These are phyloP conservation scores for Nestor notabilis DNA, from an alignment of 2,113 vertebrate genomes.

Conservation along the genomic window DNA sequence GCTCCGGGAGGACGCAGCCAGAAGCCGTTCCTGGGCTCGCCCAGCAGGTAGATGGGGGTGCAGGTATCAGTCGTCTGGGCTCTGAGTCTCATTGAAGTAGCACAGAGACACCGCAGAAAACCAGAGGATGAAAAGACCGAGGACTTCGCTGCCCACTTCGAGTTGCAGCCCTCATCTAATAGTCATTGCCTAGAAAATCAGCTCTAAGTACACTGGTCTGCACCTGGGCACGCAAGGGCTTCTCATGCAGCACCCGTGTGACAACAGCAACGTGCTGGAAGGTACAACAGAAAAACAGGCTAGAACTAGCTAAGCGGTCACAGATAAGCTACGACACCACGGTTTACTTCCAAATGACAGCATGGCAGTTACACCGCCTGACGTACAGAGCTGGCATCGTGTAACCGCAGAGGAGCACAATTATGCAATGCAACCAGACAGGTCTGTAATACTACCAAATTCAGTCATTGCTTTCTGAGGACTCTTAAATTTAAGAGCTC, in stretches of 20 bases:
- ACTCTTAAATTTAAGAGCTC: neutral
- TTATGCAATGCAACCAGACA: neutral
- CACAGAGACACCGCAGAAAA: neutral
- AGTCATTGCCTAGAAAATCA: neutral
- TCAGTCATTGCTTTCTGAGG: neutral
- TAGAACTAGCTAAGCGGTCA: neutral
- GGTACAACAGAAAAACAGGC: neutral
- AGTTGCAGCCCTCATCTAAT: neutral
- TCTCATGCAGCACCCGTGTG: neutral
- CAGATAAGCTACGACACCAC: no score
- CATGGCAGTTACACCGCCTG: no score
- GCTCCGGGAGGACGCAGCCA: rapidly evolving
- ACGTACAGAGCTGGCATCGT: neutral
- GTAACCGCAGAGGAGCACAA: neutral
- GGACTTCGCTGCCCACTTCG: rapidly evolving
- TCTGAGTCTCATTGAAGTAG: rapidly evolving
- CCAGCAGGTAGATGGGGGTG: rapidly evolving
- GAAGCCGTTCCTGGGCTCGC: rapidly evolving
- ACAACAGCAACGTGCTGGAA: neutral
- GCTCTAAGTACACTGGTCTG: neutral
- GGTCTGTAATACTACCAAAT: rapidly evolving
- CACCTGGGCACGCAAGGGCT: neutral
- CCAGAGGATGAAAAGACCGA: neutral
- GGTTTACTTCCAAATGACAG: neutral
- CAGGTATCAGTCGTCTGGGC: rapidly evolving